These are phyloP conservation scores for Platycheirus albimanus DNA, from an alignment of 2,888 invertebrate genomes.

Conservation along the genomic window DNA sequence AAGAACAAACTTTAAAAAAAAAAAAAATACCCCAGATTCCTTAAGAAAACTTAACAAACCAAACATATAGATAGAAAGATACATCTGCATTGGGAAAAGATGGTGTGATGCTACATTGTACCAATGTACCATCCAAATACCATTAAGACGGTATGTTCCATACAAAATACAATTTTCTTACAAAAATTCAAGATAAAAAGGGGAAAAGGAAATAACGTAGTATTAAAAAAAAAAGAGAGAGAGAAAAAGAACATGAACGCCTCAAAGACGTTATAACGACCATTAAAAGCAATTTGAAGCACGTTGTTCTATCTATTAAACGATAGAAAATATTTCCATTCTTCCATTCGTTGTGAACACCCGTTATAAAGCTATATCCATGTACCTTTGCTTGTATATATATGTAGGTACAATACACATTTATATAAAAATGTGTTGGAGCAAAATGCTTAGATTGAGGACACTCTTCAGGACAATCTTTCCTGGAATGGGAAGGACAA, in stretches of 20 bases:
- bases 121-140: conserved; percentile 61
- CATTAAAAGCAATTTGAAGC: conserved; percentile 77
- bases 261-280: conserved; percentile 75
- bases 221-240: conserved; percentile 57
- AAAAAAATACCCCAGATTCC: conserved; percentile 51
- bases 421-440: not conserved
- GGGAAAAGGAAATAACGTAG: conserved; percentile 43
- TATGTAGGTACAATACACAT: too few species aligned
- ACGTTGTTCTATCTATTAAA: conserved; percentile 76
- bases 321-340: conserved; percentile 68
- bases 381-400: conserved; percentile 19
- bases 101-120: conserved; percentile 46
- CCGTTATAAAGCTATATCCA: conserved; percentile 26
- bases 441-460: conserved; percentile 20
- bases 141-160: conserved; percentile 73
- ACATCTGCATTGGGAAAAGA: conserved; percentile 56
- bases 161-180: conserved; percentile 70
- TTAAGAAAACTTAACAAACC: conserved; percentile 60
- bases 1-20: conserved; percentile 37
- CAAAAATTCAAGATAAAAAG: conserved; percentile 64
- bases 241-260: conserved; percentile 44
- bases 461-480: conserved; percentile 43
- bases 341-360: conserved; percentile 38
- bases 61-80: conserved; percentile 42
- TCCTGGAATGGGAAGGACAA: conserved; percentile 43